phyloP scores from a whole-genome alignment of 35 echinoderm and acorn worm species.

The Stichopus chloronotus region DNA sequence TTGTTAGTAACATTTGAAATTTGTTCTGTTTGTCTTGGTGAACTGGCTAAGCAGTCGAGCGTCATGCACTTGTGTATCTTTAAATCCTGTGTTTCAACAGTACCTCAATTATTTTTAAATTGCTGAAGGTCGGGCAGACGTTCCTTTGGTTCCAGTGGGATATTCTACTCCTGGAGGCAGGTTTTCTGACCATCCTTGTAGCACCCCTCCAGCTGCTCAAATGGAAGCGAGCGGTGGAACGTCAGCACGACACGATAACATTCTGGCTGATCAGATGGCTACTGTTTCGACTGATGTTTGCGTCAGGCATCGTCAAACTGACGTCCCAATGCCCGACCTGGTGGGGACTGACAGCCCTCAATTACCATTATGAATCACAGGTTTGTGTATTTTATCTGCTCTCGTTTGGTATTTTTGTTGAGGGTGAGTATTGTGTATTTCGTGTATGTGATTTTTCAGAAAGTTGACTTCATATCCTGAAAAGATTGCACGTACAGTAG shows the following conservation, averaged over 20 bases:
- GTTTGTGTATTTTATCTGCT: slow-evolving; percentile 28
- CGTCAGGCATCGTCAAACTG: slow-evolving; percentile 93
- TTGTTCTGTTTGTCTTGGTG: too few species aligned
- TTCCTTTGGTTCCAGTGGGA: slow-evolving; percentile 99
- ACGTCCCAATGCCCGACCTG: slow-evolving; percentile 90
- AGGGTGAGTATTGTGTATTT: too few species aligned
- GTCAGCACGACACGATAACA: slow-evolving; percentile 80
- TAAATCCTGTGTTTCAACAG: too few species aligned
- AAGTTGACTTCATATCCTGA: background rate
- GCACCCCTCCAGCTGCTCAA: slow-evolving; percentile 83
- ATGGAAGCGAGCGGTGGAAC: slow-evolving; percentile 53
- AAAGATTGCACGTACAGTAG: background rate
- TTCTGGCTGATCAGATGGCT: slow-evolving; percentile 93
- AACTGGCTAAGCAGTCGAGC: too few species aligned
- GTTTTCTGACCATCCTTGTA: slow-evolving; percentile 91
- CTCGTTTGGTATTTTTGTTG: too few species aligned
- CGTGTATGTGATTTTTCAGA: background rate
- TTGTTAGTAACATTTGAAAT: too few species aligned
- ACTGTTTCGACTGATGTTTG: slow-evolving; percentile 95
- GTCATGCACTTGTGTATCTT: too few species aligned
- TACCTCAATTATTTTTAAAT: background rate
- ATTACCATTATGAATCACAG: slow-evolving; percentile 97
- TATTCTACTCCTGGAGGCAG: slow-evolving; percentile 89
- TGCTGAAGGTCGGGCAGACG: slow-evolving; percentile 86
- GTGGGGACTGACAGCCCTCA: slow-evolving; percentile 96